phyloP scores from a whole-genome alignment of 2,888 invertebrate genomes.

The Cerastoderma edule region DNA sequence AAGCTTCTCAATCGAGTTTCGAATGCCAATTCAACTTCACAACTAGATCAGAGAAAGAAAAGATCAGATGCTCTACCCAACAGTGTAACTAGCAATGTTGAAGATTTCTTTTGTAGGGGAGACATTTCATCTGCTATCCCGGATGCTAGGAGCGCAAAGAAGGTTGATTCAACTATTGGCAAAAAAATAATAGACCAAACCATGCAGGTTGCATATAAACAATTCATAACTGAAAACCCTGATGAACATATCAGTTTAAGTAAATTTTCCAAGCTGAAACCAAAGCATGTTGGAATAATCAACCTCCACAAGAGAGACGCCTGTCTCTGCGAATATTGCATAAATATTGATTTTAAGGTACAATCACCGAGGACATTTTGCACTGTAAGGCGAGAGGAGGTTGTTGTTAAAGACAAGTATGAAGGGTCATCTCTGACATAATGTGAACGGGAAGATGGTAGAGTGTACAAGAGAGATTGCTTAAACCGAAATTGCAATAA shows the following conservation, averaged over 20 bases:
- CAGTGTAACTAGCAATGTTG: background rate
- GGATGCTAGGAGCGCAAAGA: constrained; percentile 7
- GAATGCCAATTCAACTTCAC: background rate
- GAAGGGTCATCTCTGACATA: background rate
- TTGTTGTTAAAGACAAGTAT: background rate
- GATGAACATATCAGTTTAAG: background rate
- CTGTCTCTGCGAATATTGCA: background rate
- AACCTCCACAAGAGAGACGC: background rate
- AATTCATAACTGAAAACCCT: background rate
- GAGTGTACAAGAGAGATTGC: constrained; percentile 1
- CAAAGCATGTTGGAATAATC: background rate
- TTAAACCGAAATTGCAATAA: background rate
- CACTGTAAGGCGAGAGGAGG: background rate
- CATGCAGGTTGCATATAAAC: background rate
- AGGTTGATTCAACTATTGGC: background rate
- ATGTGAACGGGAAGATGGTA: background rate
- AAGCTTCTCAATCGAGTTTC: background rate
- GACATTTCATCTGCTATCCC: constrained; percentile 3
- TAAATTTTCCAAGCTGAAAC: constrained; percentile 12
- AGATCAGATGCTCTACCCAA: background rate
- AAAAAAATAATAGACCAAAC: constrained; percentile 5
- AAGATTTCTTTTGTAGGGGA: constrained; percentile 9
- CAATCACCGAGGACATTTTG: background rate
- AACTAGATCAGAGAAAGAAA: background rate
- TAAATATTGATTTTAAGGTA: constrained; percentile 4